These are phyloP conservation scores for Platycnemis pennipes DNA, from an alignment of 2,888 invertebrate species.

Conservation along the genomic window DNA sequence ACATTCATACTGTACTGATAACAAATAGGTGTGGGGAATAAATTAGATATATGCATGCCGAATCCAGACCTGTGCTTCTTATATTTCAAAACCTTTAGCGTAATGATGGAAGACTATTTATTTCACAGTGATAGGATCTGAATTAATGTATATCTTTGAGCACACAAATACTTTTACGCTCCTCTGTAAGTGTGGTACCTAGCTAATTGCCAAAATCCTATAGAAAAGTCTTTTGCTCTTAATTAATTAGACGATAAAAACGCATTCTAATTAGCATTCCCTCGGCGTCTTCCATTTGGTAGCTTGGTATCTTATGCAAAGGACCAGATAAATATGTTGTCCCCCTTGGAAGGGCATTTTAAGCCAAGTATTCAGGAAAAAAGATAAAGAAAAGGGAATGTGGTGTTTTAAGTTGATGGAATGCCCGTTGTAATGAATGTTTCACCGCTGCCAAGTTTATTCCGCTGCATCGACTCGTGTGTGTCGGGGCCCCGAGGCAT, in stretches of 20 bases:
- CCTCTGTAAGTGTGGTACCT: too few relatives aligned
- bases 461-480: constrained; percentile 5
- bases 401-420: constrained; percentile 27
- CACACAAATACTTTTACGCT: too few relatives aligned
- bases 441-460: constrained; percentile 19
- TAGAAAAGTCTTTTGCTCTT: too few relatives aligned
- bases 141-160: too few relatives aligned
- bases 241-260: neutral
- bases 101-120: too few relatives aligned
- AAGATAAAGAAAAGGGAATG: neutral
- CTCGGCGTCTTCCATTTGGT: neutral
- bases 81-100: too few relatives aligned
- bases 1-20: too few relatives aligned
- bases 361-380: neutral
- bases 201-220: too few relatives aligned
- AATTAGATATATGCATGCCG: too few relatives aligned
- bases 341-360: neutral
- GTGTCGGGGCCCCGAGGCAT: constrained; percentile 1
- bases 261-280: neutral
- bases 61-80: too few relatives aligned
- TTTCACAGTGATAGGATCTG: too few relatives aligned
- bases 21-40: too few relatives aligned
- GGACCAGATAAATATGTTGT: neutral
- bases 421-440: neutral
- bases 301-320: neutral